Base-by-base conservation (phyloP, 2,888 invertebrate species). In the Yponomeuta cagnagella region DNA sequence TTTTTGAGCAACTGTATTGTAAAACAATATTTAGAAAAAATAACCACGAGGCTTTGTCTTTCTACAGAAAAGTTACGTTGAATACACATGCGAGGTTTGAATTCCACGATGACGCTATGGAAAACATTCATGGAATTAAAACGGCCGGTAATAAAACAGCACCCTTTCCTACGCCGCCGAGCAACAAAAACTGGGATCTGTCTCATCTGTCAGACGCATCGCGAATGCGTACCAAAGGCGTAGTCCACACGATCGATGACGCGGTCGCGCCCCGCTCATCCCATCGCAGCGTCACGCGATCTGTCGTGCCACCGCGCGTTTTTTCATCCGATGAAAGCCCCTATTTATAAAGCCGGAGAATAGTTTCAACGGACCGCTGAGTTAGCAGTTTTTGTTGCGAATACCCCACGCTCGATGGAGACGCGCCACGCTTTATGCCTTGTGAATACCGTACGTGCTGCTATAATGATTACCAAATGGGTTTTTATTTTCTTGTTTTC, bases 281-380 rank as follows among this genome's bases (percentile, higher is more conserved):
- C 52, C 52, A 58, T 58, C 52, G 65, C 67, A 67, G 68, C 68
- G 37, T 79, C 89, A 91, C 89, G 90, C 89, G 83, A 90, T 83
- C 80, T 89, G 79, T 82, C 90, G 88, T 89, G 88, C 77, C 75
- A 74, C 73, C 73, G 74, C 75, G 78, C 79, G 81, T 89, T 89
- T 90, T 89, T 90, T 89, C 84, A 86, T 82, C 80, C 74, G 78
- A 86, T 85, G 89, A 88, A 89, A 87, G 85, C 87, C 80, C 81
- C 85, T 83, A 84, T 86, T 89, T 87, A 85, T 84, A 86, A 84
- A 87, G 77, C 79, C 73, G 75, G 79, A 78, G 82, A 86, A 89
- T 87, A 85, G 82, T 86, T 89, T 87, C 86, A 86, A 88, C 87
- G 89, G 87, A 84, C 86, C 83, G 85, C 81, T 86, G 86, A 76